phyloP scores from a whole-genome alignment of 37 sponge, comb jelly and placozoan species.

The Aplysina aerophoba region DNA sequence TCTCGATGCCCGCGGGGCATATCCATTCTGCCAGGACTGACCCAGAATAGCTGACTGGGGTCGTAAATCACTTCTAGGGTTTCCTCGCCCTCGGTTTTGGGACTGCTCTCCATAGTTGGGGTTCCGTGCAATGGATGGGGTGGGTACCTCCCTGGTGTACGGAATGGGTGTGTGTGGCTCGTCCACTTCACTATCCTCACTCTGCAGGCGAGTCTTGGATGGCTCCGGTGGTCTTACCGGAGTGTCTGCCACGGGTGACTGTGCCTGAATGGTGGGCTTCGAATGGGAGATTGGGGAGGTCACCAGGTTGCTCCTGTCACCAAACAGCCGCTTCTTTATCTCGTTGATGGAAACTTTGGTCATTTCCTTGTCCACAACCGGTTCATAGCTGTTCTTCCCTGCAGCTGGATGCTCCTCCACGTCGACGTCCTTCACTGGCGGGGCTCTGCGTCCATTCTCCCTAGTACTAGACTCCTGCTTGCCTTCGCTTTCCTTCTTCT shows the following conservation, averaged over 20 bases:
- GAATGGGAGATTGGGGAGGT: slow-evolving; percentile 1
- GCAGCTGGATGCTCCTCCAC: not conserved
- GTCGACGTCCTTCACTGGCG: not conserved
- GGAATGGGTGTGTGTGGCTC: no score
- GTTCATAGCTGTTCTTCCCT: not conserved
- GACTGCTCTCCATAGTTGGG: not conserved
- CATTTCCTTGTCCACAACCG: not conserved
- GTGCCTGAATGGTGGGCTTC: not conserved
- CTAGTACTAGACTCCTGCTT: not conserved
- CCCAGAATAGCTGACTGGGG: not conserved
- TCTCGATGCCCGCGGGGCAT: no score
- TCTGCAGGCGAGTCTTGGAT: not conserved
- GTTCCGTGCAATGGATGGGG: not conserved
- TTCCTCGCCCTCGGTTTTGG: not conserved
- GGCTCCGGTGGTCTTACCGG: no score
- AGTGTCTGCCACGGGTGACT: not conserved
- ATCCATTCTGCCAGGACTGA: no score
- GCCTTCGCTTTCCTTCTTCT: no score
- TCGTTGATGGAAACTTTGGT: slow-evolving; percentile 14
- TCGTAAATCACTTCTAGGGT: not conserved
- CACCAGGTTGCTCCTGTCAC: not conserved
- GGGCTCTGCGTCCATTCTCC: not conserved
- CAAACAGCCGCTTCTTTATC: slow-evolving; percentile 14
- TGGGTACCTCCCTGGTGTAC: no score
- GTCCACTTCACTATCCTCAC: not conserved